A percentile compares a stretch with the other conserved stretches of the same genome.
Evolutionary conservation across 2,888 invertebrate species (phyloP).

Genomic region (Heteropelma amictum): DNA sequence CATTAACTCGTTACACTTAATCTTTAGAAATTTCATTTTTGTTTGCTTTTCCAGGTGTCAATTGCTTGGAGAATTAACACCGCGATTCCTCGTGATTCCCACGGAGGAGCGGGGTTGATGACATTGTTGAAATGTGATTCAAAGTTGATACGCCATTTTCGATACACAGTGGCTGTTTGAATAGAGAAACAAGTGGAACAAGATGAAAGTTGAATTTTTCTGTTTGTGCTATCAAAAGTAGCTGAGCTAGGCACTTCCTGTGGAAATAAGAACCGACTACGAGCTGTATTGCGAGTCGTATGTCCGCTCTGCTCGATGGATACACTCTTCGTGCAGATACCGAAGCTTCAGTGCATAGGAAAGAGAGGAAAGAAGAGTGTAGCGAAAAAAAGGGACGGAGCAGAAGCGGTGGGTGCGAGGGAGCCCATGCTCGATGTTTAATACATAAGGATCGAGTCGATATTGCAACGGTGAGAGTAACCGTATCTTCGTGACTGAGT

Average conservation of each 20-base stretch:
- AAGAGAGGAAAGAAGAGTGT: conserved; percentile 5
- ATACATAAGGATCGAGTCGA: conserved; percentile 73
- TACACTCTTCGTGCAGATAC: conserved; percentile 42
- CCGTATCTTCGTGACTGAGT: conserved; percentile 75
- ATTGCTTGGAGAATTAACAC: no score
- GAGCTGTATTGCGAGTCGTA: conserved; percentile 51
- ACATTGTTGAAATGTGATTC: no score
- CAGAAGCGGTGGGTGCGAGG: conserved; percentile 46
- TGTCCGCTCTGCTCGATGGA: conserved; percentile 49
- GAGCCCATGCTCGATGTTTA: conserved; percentile 69
- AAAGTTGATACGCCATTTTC: no score
- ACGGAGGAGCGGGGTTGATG: no score
- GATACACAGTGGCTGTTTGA: conserved; percentile 7
- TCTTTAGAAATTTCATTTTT: no score
- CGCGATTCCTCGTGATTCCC: no score
- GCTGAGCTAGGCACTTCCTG: no score
- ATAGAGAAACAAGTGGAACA: conserved; percentile 21
- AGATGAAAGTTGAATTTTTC: conserved; percentile 37
- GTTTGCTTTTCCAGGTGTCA: no score
- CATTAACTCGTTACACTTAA: no score
- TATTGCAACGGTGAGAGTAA: conserved; percentile 68
- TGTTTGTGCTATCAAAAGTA: no score
- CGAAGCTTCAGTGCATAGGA: not conserved
- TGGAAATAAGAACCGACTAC: conserved; percentile 25
- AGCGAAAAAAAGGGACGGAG: conserved; percentile 8